Percentiles rank a stretch among this genome's conserved stretches.
Conservation (phyloP, 2,113 vertebrate species). For the Chrysemys picta region DNA sequence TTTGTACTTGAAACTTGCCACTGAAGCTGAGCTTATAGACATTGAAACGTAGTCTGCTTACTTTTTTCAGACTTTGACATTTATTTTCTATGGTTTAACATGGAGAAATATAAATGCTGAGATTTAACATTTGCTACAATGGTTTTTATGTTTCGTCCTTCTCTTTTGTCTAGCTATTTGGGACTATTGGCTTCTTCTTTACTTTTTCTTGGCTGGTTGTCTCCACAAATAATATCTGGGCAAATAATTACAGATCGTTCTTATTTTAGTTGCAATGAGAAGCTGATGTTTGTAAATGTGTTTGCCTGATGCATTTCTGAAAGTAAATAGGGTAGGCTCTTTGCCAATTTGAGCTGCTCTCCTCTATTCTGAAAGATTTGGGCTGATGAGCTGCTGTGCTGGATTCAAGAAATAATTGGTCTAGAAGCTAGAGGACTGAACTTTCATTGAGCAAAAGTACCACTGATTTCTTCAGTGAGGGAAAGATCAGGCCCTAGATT, state of each 20-base stretch:
- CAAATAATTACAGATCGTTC: background rate
- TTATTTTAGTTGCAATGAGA: background rate
- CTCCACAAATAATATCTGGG: background rate
- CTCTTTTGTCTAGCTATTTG: background rate
- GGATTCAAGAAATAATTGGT: background rate
- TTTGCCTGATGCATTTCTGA: background rate
- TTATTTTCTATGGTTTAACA: background rate
- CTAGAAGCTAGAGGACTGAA: background rate
- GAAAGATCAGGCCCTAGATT: background rate
- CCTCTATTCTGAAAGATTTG: background rate
- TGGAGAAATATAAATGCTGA: background rate
- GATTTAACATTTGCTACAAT: background rate
- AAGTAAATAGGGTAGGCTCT: background rate
- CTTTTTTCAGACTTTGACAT: background rate
- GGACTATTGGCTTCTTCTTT: background rate
- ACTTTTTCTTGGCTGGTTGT: background rate
- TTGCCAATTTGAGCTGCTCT: background rate
- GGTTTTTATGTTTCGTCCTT: background rate
- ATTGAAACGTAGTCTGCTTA: background rate
- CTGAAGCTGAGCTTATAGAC: background rate
- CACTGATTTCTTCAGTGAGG: background rate
- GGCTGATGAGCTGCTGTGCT: background rate
- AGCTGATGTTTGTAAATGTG: background rate
- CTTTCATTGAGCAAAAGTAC: background rate
- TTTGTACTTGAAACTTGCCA: background rate